Base-by-base conservation (phyloP, 2,888 invertebrate genomes). In the Nymphalis polychloros region DNA sequence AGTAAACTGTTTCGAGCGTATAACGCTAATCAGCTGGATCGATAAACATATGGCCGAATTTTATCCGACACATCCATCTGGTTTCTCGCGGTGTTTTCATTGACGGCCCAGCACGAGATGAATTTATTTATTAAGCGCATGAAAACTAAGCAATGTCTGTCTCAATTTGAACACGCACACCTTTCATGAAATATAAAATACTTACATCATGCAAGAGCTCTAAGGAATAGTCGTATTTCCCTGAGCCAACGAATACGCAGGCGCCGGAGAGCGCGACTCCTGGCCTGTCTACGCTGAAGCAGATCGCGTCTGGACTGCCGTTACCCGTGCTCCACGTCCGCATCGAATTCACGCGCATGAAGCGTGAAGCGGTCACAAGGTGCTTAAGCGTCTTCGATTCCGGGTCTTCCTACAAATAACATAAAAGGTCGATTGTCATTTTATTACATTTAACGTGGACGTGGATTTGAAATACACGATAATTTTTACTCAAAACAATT, bases 321-420 rank as follows among this genome's bases (percentile, higher is more conserved):
- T 98, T 98, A 5, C 98, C 98, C 0, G 98, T 98, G 85, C 99
- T 98, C 99, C 99, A 99, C 0, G 97, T 97, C 57, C 98, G 95
- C 61, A 96, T 96, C 75, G 96, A 95, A 84, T 98, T 98, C 57
- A 97, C 96, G 60, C 98, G 95, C 53, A 97, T 96, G 86, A 99
- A 99, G 35, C 99, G 94, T 48, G 97, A 96, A 0, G 98, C 97
- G 0, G 98, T 98, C 57, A 96, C 94, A 73, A 97, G 95, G 75
- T 98, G 93, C 49, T 97, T 96, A 59, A 97, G 94, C 0, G 85
- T 76, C n/a, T 94, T 95, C 0, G 95, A 94, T 47, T 95, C 95
- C 76, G 95, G 94, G 52, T 96, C 90, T 78, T 97, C 96, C 82
- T 96, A 94, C 63, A 55, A 0, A 41, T 48, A 16, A 16, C 46